A percentile compares a stretch with the other conserved stretches of the same genome.
These are phyloP conservation scores for Gambusia yucatana DNA, from an alignment of 2,797 vertebrate genomes.

Conservation along the genomic window DNA sequence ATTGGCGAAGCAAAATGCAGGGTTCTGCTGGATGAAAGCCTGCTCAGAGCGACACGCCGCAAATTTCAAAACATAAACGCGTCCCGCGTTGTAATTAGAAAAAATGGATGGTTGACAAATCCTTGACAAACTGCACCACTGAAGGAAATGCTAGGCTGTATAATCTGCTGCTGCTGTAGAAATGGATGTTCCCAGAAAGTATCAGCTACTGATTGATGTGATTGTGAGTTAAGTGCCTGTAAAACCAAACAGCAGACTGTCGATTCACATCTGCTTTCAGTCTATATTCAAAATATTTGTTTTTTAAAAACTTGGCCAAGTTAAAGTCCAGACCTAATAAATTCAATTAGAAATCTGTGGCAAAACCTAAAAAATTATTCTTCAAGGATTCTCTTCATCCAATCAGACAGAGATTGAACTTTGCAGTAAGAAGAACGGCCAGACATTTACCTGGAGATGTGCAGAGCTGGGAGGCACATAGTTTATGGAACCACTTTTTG, in stretches of 20 bases:
- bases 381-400: background rate
- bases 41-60: background rate
- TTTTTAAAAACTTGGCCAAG: background rate
- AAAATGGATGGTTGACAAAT: background rate
- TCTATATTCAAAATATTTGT: too few species aligned
- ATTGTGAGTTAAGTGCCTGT: background rate
- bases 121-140: background rate
- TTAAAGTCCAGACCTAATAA: slow-evolving; percentile 1
- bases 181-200: background rate
- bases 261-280: background rate
- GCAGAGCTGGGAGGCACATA: background rate
- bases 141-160: background rate
- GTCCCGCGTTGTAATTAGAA: background rate
- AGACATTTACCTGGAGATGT: background rate
- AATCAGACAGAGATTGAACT: background rate
- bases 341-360: background rate
- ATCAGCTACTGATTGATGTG: background rate
- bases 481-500: background rate
- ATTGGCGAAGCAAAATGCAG: background rate
- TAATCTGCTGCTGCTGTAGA: background rate
- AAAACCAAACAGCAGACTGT: background rate
- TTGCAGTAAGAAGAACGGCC: background rate
- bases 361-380: background rate
- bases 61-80: background rate
- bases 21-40: background rate